A percentile compares a stretch with the other conserved stretches of the same genome.
Evolutionary conservation across 23 tunicate genomes (phyloP).

Genomic region (Diplosoma virens): DNA sequence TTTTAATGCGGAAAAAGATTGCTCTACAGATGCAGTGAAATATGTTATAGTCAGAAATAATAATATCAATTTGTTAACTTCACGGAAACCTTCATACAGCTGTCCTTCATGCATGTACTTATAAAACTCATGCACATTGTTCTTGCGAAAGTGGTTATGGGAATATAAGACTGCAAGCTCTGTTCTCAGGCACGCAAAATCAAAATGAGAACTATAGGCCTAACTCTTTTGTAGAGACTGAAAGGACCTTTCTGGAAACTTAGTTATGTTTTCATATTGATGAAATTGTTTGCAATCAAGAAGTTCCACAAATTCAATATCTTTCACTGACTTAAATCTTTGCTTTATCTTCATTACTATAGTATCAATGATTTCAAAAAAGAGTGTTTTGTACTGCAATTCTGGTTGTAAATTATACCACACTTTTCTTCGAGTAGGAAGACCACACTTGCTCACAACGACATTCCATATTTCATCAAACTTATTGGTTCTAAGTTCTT

Average conservation of each 20-base stretch:
- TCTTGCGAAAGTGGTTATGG: constrained; percentile 1
- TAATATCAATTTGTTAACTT: background rate
- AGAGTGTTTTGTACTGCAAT: background rate
- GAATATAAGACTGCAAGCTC: constrained; percentile 16
- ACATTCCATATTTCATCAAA: background rate
- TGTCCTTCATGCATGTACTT: background rate
- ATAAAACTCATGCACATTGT: background rate
- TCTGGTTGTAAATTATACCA: background rate
- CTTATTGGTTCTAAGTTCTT: constrained; percentile 1
- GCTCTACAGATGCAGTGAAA: no score
- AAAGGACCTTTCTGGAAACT: background rate
- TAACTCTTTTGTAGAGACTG: background rate
- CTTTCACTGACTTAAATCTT: constrained; percentile 15
- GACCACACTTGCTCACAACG: background rate
- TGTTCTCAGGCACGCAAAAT: background rate
- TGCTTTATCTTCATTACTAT: background rate
- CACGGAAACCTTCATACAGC: constrained; percentile 2
- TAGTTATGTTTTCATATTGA: no score
- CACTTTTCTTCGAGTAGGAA: background rate
- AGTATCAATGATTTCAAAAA: constrained; percentile 1
- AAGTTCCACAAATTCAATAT: constrained; percentile 3
- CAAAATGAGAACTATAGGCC: no score
- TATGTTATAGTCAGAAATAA: no score
- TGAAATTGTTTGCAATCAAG: constrained; percentile 1
- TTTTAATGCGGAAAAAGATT: no score